Evolutionary conservation across 92 coral and sea anemone genomes (phyloP).

Genomic region (Parazoanthus swiftii): DNA sequence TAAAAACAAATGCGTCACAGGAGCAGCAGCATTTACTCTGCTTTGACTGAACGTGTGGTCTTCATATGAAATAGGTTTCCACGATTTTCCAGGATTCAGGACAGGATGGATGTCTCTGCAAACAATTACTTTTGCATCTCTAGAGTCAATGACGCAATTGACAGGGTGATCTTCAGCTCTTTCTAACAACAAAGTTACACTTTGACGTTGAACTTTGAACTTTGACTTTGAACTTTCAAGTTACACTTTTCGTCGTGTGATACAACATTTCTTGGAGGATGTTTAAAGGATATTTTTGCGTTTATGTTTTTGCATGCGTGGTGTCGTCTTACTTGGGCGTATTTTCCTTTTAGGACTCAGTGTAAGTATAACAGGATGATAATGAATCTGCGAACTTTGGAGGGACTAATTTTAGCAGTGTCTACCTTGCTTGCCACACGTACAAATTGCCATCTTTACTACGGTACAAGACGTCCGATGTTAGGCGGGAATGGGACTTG

Average conservation of each 20-base stretch:
- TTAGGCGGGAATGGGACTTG: slow-evolving; percentile 41
- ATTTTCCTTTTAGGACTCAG: slow-evolving; percentile 19
- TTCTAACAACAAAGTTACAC: slow-evolving; percentile 29
- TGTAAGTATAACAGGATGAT: slow-evolving; percentile 55
- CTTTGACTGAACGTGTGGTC: slow-evolving; percentile 57
- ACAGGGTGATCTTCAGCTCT: slow-evolving; percentile 17
- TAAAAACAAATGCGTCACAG: slow-evolving; percentile 53
- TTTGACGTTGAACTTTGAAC: no score
- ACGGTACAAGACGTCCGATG: slow-evolving; percentile 41
- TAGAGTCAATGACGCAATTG: background rate
- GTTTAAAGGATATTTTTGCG: slow-evolving; percentile 41
- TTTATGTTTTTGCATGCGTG: slow-evolving; percentile 54
- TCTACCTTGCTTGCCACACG: slow-evolving; percentile 56
- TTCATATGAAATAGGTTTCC: slow-evolving; percentile 50
- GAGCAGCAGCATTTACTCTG: slow-evolving; percentile 48
- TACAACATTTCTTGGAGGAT: background rate
- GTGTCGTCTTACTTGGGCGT: background rate
- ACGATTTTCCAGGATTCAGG: slow-evolving; percentile 35
- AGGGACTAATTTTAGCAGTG: slow-evolving; percentile 45
- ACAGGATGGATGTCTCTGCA: slow-evolving; percentile 35
- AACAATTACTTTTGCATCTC: slow-evolving; percentile 37
- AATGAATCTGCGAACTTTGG: slow-evolving; percentile 32
- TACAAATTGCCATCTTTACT: slow-evolving; percentile 40
- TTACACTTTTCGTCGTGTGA: slow-evolving; percentile 22
- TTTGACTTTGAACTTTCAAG: no score